Evolutionary conservation across 1,140 invertebrate species (phyloP), one percentile per base, ranked within the genome.

Genomic region (Odontomachus brunneus): DNA sequence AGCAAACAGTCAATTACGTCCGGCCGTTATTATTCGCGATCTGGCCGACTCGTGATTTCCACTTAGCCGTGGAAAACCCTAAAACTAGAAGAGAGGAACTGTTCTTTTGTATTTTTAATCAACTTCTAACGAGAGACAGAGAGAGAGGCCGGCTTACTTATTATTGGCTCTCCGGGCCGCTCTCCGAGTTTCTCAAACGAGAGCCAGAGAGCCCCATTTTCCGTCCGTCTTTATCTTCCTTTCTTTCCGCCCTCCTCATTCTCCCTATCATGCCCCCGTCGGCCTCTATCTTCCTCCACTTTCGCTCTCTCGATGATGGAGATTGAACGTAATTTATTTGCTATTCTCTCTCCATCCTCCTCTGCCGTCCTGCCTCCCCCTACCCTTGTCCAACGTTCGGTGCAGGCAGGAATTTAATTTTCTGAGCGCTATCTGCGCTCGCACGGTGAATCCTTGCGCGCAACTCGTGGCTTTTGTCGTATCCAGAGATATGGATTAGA

Each of bases 281-380:
- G 38, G 66, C 19, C 62, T 84, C 59, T 78, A 48, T 83, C 51
- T 57, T 49, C 26, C 44, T 49, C 26, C 44, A 71, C 48, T 71
- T 53, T 60, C 57, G 49, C 63, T 51, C 55, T 81, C 75, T 78
- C 78, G 83, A 80, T 82, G 85, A 84, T 85, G 83, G 83, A 86
- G 75, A 88, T 88, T 83, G 85, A 83, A 88, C 83, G 88, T 90
- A 90, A 91, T 90, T 91, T 89, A 90, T 90, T 86, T 87, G 84
- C 89, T 83, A 90, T 90, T 87, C 66, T 84, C 63, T 49, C 74
- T 11, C 38, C 38, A 7, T 44, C 38, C 38, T 7, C 38, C 38
- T 44, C 4, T 44, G 0, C 9, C 38, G 3, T 7, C 9, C 38
- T 11, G 2, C 9, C 38, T 11, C 38, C 9, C 38, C 9, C 65